A percentile compares a stretch with the other conserved stretches of the same genome.
Evolutionary conservation across 64 coral and sea anemone species (phyloP).

Genomic region (Anthopleura sola): DNA sequence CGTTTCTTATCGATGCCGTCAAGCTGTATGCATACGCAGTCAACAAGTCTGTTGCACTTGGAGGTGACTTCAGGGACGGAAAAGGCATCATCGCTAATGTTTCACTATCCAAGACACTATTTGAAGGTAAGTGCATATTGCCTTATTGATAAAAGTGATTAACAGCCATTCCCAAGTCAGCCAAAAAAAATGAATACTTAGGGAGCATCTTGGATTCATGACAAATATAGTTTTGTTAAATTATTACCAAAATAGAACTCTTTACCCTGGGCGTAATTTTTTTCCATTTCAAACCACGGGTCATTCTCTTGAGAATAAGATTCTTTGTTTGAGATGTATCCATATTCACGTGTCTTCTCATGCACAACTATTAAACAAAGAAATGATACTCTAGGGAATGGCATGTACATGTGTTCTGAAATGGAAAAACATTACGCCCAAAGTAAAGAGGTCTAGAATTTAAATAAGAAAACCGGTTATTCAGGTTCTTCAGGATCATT

Average conservation of each 20-base stretch:
- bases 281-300: too few relatives aligned
- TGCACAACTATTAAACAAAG: too few relatives aligned
- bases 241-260: not conserved
- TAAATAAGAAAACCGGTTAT: not conserved
- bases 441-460: too few relatives aligned
- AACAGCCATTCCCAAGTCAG: not conserved
- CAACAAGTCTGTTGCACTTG: slow-evolving; percentile 42
- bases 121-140: slow-evolving; percentile 33
- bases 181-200: not conserved
- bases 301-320: too few relatives aligned
- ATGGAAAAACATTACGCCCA: too few relatives aligned
- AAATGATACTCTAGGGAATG: too few relatives aligned
- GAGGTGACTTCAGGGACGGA: slow-evolving; percentile 52
- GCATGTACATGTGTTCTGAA: too few relatives aligned
- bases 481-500: slow-evolving; percentile 67
- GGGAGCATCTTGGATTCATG: too few relatives aligned
- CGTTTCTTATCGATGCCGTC: slow-evolving; percentile 75
- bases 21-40: slow-evolving; percentile 57
- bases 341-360: too few relatives aligned
- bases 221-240: not conserved
- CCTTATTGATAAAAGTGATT: not conserved
- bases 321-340: too few relatives aligned
- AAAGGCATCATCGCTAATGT: slow-evolving; percentile 30
- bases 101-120: slow-evolving; percentile 25
- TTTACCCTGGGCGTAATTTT: too few relatives aligned